Evolutionary conservation across 1,140 invertebrate species (phyloP), one percentile per base, ranked within the genome.

Genomic region (Drosophila hydei): DNA sequence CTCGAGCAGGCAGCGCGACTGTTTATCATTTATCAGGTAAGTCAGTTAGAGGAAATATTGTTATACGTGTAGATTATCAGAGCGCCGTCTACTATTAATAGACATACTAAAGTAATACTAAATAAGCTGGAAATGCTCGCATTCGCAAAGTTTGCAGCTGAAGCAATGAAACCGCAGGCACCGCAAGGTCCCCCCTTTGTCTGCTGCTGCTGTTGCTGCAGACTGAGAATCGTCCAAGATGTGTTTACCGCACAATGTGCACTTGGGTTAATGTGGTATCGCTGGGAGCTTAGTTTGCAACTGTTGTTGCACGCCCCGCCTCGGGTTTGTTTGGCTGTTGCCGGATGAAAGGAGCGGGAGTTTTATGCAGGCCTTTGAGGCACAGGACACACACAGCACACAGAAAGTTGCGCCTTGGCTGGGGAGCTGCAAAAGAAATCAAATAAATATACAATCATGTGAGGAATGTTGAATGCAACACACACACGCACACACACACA

Each of bases 371-470:
- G 64, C 56, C 54, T 47, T 47, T 55, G 52, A 71, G 79, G 38
- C 78, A 59, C 60, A 71, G 9, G 30, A 33, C n/a, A 40, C 38
- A 40, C 38, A 40, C 38, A 79, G 64, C 56, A 78, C 69, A 72
- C 60, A 69, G 58, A 77, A 72, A 72, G 68, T 58, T 52, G 43
- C 47, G 63, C 48, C 65, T 33, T 54, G 54, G 48, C 23, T 52
- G 45, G 25, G 65, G 60, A 60, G 70, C 61, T 55, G 51, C 64
- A 40, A 48, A 4, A 73, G 64, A 83, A 83, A 83, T 78, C 79
- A 83, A 83, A 83, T 83, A 83, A 83, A 83, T 83, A 78, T 83
- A 83, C 79, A 81, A 83, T 77, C 79, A 75, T 83, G 9, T 56
- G 50, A 62, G 76, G 70, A 83, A 83, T 73, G 73, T 80, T 73